A percentile compares a stretch with the other conserved stretches of the same genome.
Conservation (phyloP, 37 sponge, comb jelly and placozoan genomes). For the Ephydatia muelleri region DNA sequence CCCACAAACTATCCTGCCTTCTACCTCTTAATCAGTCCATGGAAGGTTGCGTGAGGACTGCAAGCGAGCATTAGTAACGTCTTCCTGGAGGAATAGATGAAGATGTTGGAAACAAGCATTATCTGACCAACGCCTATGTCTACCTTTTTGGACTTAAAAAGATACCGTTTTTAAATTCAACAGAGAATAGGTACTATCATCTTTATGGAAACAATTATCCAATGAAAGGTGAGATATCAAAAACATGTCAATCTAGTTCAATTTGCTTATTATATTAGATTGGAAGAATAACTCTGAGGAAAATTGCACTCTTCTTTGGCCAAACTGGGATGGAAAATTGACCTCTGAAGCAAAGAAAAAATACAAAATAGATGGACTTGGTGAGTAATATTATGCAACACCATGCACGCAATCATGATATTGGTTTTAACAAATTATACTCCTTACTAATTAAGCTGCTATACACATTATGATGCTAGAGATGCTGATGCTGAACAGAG, state of each 20-base stretch:
- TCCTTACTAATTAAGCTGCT: no score
- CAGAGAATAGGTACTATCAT: neutral
- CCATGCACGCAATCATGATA: no score
- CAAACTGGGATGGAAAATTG: slow-evolving; percentile 33
- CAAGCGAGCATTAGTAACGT: no score
- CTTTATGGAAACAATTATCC: slow-evolving; percentile 27
- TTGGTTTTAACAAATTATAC: no score
- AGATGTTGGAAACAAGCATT: slow-evolving; percentile 10
- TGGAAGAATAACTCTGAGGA: slow-evolving; percentile 27
- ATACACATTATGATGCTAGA: no score
- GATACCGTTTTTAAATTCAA: slow-evolving; percentile 13
- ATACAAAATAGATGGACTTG: neutral
- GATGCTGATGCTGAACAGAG: no score
- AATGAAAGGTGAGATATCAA: no score
- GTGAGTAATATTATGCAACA: no score
- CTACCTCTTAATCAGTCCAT: no score
- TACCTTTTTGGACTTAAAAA: slow-evolving; percentile 13
- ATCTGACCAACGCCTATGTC: slow-evolving; percentile 24
- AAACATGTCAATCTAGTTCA: no score
- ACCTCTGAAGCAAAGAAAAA: neutral
- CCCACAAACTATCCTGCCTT: no score
- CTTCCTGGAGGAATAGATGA: slow-evolving; percentile 21
- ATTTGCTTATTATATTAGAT: slow-evolving; percentile 4
- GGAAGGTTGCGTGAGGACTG: no score
- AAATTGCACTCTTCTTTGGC: slow-evolving; percentile 33